These are phyloP conservation scores for Pygathrix nemaeus DNA, from an alignment of 2,113 vertebrate species.

Conservation along the genomic window DNA sequence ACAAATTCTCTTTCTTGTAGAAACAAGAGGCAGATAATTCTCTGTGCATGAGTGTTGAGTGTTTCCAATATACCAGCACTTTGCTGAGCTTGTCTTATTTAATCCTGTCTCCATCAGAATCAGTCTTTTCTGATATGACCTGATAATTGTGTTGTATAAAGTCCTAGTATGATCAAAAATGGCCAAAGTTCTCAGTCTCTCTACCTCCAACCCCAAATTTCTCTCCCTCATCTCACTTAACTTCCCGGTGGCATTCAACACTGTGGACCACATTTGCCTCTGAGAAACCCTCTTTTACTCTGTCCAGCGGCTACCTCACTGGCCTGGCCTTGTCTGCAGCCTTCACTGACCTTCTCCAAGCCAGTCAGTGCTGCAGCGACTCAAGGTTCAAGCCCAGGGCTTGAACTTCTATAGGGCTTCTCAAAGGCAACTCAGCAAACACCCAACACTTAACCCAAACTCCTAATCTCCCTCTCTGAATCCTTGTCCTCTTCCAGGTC, in stretches of 20 bases:
- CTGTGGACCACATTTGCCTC: rapidly evolving
- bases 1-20: not conserved
- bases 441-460: not conserved
- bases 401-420: not conserved
- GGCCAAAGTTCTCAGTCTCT: not conserved
- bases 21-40: not conserved
- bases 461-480: not conserved
- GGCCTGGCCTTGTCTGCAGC: not conserved
- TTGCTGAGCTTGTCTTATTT: not conserved
- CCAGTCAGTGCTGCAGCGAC: rapidly evolving
- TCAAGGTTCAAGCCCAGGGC: not conserved
- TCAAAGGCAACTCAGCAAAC: no score
- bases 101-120: not conserved
- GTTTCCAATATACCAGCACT: not conserved
- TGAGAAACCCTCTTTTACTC: not conserved
- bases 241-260: not conserved
- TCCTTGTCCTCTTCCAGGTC: no score
- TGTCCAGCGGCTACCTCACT: not conserved
- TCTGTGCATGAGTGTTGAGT: not conserved
- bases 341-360: not conserved
- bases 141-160: not conserved
- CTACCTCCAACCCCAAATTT: not conserved
- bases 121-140: not conserved
- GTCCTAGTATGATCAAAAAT: not conserved
- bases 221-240: not conserved